Conservation (phyloP, 2,113 vertebrate genomes). For the Felis catus region F.catus_Fca126_mat1.0 CM031420.1:64281001-64281500, state of each 20-base stretch:
- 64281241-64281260: neutral
- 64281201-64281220: neutral
- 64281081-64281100: neutral
- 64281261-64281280: neutral
- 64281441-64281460: neutral
- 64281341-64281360: neutral
- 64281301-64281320: neutral
- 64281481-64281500: neutral
- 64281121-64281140: neutral
- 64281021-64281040: too few species aligned
- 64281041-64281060: too few species aligned
- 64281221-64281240: neutral
- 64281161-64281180: conserved; percentile 1
- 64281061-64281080: too few species aligned
- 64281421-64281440: neutral
- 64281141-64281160: neutral
- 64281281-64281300: neutral
- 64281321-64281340: neutral
- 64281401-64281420: neutral
- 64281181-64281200: neutral
- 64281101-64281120: neutral
- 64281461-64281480: neutral
- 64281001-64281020: too few species aligned
- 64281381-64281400: neutral
- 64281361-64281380: neutral